phyloP scores from a whole-genome alignment of 2,797 vertebrate genomes.

The Heliangelus exortis region DNA sequence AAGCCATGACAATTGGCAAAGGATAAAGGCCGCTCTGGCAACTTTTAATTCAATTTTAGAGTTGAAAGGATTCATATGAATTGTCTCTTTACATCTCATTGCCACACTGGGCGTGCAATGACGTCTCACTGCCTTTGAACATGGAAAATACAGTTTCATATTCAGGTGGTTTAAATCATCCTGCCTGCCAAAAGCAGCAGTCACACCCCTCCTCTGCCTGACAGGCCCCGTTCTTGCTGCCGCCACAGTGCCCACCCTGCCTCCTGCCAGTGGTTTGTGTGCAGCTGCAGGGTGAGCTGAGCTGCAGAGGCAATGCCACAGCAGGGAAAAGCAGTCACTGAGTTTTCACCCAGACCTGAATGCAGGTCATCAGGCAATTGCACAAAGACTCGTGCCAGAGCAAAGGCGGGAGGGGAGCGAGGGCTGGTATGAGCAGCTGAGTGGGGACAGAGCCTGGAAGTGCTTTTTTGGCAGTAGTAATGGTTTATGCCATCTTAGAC shows the following conservation, averaged over 20 bases:
- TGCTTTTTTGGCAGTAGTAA: background rate
- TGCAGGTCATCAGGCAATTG: background rate
- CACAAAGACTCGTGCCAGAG: accelerated
- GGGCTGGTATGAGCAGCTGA: background rate
- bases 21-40: background rate
- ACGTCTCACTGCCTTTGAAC: background rate
- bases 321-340: background rate
- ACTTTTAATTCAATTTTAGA: background rate
- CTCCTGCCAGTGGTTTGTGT: background rate
- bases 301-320: background rate
- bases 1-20: background rate
- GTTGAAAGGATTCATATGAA: background rate
- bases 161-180: background rate
- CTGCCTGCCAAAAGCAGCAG: constrained; percentile 15
- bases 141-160: constrained; percentile 28
- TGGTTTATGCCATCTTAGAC: background rate
- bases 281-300: accelerated
- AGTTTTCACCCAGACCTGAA: background rate
- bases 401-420: background rate
- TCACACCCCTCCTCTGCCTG: background rate
- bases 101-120: background rate
- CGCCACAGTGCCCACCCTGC: background rate
- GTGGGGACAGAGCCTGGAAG: background rate
- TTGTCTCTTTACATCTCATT: background rate
- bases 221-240: background rate